phyloP scores from a whole-genome alignment of 2,797 vertebrate species.

The Apodemus agrarius region DNA sequence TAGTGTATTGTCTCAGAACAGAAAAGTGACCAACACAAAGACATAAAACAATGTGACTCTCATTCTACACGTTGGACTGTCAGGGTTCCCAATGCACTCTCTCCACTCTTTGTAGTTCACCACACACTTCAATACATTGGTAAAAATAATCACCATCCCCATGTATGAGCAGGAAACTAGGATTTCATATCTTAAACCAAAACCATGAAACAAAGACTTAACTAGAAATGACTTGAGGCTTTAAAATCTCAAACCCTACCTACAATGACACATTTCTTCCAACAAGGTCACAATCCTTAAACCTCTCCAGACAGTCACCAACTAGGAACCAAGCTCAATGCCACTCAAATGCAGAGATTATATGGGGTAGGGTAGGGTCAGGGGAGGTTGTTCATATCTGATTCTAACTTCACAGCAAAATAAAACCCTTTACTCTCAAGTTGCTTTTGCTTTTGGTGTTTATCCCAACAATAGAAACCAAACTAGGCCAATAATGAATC shows the following conservation, averaged over 20 bases:
- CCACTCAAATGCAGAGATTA: background rate
- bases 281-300: background rate
- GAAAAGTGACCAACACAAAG: background rate
- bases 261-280: background rate
- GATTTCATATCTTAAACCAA: background rate
- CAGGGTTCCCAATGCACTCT: background rate
- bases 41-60: background rate
- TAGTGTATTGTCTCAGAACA: background rate
- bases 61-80: background rate
- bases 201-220: background rate
- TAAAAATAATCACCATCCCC: background rate
- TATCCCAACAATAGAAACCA: background rate
- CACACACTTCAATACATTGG: background rate
- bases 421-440: background rate
- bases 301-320: background rate
- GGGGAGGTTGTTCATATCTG: background rate
- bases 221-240: background rate
- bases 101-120: background rate
- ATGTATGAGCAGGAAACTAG: background rate
- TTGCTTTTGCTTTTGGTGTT: background rate
- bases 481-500: background rate
- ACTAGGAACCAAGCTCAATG: background rate
- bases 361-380: background rate
- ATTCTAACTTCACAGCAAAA: background rate
- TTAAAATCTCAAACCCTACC: background rate